phyloP scores from a whole-genome alignment of 92 coral and sea anemone genomes.

The Porites evermanni region DNA sequence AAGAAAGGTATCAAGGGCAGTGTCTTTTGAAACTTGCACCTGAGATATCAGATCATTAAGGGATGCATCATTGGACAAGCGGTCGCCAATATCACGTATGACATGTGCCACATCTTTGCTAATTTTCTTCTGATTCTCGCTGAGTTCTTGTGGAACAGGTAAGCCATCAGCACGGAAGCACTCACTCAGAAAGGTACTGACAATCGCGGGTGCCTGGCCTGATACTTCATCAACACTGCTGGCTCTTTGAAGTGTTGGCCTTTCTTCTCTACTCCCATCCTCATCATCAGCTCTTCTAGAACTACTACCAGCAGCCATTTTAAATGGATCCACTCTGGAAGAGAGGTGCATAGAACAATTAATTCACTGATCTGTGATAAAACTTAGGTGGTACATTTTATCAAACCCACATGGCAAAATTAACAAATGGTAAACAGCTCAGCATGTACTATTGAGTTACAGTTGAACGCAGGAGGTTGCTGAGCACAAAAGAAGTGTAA shows the following conservation, averaged over 20 bases:
- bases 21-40: slow-evolving; percentile 87
- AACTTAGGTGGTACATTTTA: too few relatives aligned
- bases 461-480: too few relatives aligned
- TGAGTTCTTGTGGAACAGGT: slow-evolving; percentile 79
- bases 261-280: slow-evolving; percentile 28
- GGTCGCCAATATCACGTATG: slow-evolving; percentile 93
- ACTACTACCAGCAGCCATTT: slow-evolving; percentile 39
- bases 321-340: slow-evolving; percentile 15
- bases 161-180: slow-evolving; percentile 85
- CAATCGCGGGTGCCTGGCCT: slow-evolving; percentile 94
- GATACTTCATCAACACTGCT: slow-evolving; percentile 93
- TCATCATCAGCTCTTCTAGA: slow-evolving; percentile 18
- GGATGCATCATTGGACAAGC: slow-evolving; percentile 71
- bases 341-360: not conserved
- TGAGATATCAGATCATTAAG: slow-evolving; percentile 79
- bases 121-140: slow-evolving; percentile 51
- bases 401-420: too few relatives aligned
- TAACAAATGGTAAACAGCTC: too few relatives aligned
- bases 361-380: too few relatives aligned
- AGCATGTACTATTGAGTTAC: too few relatives aligned
- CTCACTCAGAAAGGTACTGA: slow-evolving; percentile 76
- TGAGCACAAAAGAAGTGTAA: too few relatives aligned
- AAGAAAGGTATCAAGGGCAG: slow-evolving; percentile 93
- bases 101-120: slow-evolving; percentile 91
- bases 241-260: slow-evolving; percentile 69